Evolutionary conservation across 2,888 invertebrate species (phyloP).

Genomic region (Coremacera marginata): DNA sequence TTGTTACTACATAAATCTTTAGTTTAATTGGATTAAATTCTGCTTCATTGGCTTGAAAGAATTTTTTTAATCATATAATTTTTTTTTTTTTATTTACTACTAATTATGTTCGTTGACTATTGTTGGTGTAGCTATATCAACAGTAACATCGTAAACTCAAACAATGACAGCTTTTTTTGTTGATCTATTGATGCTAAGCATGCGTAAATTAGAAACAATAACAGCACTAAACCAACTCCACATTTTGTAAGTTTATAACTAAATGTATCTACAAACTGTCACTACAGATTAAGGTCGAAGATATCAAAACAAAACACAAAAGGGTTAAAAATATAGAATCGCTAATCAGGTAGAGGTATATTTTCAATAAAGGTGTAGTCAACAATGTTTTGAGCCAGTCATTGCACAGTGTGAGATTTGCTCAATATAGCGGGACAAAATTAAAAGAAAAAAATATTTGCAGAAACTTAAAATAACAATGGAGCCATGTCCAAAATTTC

Average conservation of each 20-base stretch:
- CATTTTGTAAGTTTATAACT: conserved; percentile 42
- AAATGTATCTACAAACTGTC: conserved; percentile 52
- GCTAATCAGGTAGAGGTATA: background rate
- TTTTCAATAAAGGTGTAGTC: background rate
- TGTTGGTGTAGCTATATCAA: background rate
- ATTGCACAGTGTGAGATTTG: too few species aligned
- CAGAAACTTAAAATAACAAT: too few species aligned
- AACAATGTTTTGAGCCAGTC: too few species aligned
- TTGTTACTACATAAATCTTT: conserved; percentile 52
- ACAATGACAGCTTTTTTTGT: conserved; percentile 5
- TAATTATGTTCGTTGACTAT: background rate
- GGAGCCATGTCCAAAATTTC: too few species aligned
- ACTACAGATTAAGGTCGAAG: conserved; percentile 62
- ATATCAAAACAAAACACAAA: conserved; percentile 50
- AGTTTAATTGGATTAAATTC: conserved; percentile 61
- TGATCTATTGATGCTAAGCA: conserved; percentile 35
- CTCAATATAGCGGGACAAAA: too few species aligned
- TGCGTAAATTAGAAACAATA: conserved; percentile 46
- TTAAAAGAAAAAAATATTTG: too few species aligned
- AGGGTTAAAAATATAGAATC: background rate
- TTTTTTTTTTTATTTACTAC: conserved; percentile 6
- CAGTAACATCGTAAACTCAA: background rate
- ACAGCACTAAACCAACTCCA: conserved; percentile 47
- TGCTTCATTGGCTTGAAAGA: conserved; percentile 51
- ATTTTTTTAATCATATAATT: conserved; percentile 19